Base-by-base conservation (phyloP, 2,797 vertebrate species). In the Falco concolor region DNA sequence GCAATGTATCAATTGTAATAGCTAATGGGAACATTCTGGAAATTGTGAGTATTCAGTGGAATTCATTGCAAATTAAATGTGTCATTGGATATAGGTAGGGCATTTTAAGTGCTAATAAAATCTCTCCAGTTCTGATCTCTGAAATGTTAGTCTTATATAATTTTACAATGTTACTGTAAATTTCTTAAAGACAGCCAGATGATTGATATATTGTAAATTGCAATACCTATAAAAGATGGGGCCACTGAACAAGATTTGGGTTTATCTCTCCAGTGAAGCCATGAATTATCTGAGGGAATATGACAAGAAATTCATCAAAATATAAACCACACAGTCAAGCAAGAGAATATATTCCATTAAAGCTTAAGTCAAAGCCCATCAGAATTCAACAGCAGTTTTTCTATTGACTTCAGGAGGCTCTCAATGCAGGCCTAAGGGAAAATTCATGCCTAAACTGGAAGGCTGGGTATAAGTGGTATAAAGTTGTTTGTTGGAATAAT, bases 231-330 rank as follows among this genome's bases (percentile, higher is more conserved):
- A 95, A 93, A 97, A 57, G 50, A 96, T 79, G n/a, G 49, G 89
- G 56, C 13, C 8, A 93, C 65, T 65, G 93, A 77, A 50, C 47
- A 91, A 72, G 56, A 91, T 93, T 90, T 89, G 80, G 64, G 91
- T 85, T 94, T 73, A 90, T 92, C 60, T 86, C 27, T 88, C 76
- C 56, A 91, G 53, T 47, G 64, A 95, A 81, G 32, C 30, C 1
- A 60, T 95, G 64, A 94, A 93, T 93, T 95, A 96, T 96, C 86
- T 90, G 78, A 79, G 59, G 28, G 25, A 95, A 74, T 88, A 93
- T 91, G 59, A 94, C 91, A 94, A 95, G 73, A 76, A 84, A 93
- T 95, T 95, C 72, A 94, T 95, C 84, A 97, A 97, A 96, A 91
- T 78, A 85, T 30, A 95, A 97, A 93, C 32, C 44, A 85, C 19